A percentile compares a stretch with the other conserved stretches of the same genome.
These are phyloP conservation scores for Mycogona germanica DNA, from an alignment of 2,888 invertebrate species.

Conservation along the genomic window DNA sequence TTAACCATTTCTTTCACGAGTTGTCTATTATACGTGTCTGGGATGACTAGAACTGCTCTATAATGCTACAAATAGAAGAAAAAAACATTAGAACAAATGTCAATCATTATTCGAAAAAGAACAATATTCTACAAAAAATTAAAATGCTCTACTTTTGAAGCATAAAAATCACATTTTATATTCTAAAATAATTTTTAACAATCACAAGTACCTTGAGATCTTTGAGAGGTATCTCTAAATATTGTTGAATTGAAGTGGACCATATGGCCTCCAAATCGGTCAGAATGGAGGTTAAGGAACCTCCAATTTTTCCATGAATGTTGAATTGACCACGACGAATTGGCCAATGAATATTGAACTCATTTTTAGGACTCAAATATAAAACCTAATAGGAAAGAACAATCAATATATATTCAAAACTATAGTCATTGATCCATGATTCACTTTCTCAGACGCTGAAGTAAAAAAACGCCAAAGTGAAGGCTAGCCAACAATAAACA, in stretches of 20 bases:
- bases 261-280: conserved; percentile 81
- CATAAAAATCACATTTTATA: not conserved
- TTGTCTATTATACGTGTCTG: conserved; percentile 75
- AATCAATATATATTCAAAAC: not conserved
- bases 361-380: conserved; percentile 50
- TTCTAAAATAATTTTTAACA: conserved; percentile 5
- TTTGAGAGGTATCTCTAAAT: conserved; percentile 56
- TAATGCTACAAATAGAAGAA: conserved; percentile 53
- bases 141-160: not conserved
- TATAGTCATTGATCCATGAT: not conserved
- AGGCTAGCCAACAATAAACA: not conserved
- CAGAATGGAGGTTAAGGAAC: conserved; percentile 69
- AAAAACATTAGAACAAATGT: conserved; percentile 4
- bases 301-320: conserved; percentile 67
- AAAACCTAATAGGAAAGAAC: conserved; percentile 40
- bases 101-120: not conserved
- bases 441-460: not conserved
- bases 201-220: conserved; percentile 42
- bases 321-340: conserved; percentile 78
- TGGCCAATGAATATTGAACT: conserved; percentile 83
- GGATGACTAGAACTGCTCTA: conserved; percentile 73
- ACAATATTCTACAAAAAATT: not conserved
- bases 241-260: conserved; percentile 62
- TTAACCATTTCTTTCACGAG: conserved; percentile 75
- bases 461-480: not conserved